phyloP scores from a whole-genome alignment of 2,113 vertebrate species.

The Salminus brasiliensis region DNA sequence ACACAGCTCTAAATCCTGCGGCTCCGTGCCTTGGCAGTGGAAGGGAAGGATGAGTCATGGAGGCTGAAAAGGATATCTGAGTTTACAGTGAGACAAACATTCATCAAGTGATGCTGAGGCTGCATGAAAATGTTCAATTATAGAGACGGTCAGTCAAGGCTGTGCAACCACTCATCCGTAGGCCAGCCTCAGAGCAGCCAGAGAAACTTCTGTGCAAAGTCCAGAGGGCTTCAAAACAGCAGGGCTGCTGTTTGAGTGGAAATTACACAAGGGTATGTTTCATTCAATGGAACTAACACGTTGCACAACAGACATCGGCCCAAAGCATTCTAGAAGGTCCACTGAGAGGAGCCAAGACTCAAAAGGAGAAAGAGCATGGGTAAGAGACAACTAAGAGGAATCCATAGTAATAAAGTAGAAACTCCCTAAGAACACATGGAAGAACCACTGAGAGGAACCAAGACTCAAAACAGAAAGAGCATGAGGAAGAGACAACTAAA shows the following conservation, averaged over 20 bases:
- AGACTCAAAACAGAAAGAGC: not conserved
- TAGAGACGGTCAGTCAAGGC: conserved; percentile 35
- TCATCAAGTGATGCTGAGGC: conserved; percentile 52
- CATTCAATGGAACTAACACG: no score
- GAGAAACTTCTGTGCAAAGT: not conserved
- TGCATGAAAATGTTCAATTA: conserved; percentile 50
- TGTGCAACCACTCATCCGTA: conserved; percentile 34
- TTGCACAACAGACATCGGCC: not conserved
- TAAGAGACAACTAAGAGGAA: not conserved
- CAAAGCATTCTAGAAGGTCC: not conserved
- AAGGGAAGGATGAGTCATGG: conserved; percentile 55
- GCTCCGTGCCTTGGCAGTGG: conserved; percentile 48
- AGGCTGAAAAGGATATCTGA: conserved; percentile 56
- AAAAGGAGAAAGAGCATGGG: not conserved
- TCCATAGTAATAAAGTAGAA: not conserved
- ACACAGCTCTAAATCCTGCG: conserved; percentile 47
- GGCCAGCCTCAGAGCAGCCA: not conserved
- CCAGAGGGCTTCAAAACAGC: not conserved
- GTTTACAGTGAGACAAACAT: conserved; percentile 48
- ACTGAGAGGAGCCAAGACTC: no score
- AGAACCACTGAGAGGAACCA: not conserved
- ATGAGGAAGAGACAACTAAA: no score
- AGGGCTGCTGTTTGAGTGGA: not conserved
- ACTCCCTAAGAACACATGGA: not conserved
- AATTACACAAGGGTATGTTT: no score